Base-by-base conservation (phyloP, 1,140 invertebrate species). In the Bombus consobrinus region DNA sequence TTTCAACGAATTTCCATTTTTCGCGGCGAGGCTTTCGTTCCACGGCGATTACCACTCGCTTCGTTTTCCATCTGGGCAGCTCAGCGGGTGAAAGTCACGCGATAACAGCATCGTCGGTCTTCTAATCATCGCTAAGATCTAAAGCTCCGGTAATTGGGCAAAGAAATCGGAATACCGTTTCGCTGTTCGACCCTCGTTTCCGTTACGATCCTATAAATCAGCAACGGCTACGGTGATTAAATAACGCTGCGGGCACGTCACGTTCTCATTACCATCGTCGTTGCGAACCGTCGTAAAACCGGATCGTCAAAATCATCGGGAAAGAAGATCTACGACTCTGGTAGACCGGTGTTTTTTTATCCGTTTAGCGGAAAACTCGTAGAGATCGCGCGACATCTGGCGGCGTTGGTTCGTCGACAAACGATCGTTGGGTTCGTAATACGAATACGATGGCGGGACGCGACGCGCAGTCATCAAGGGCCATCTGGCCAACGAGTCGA, bases 401-500 rank as follows among this genome's bases (percentile, higher is more conserved):
- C 28, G 3, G 0, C 28, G 12, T 18, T 8, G 47, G 18, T 28
- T 62, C 59, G 25, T 62, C 12, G 59, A 62, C 28, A 0, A n/a
- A 13, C 59, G 25, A 62, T n/a, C 59, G 59, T 2, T 62, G 3
- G 59, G 0, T n/a, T 62, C 59, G 10, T 62, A n/a, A 62, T 62
- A n/a, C 1, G 28, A 13, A 62, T 62, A n/a, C 28, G 47, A 28
- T 28, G 9, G 0, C 9, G 57, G 12, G n/a, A 13, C 32, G 5
- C n/a, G 64, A 66, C 15, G 64, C 0, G n/a, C n/a, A 66, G 32
- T 22, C 13, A 4, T 0, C 64, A 8, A 34, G 15, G 59, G 59
- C 64, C 77, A 85, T 88, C 81, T 77, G 87, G 76, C 72, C 69
- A 83, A 66, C 75, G 39, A 57, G 77, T 34, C 81, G 66, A 41